Conservation (phyloP, 2,888 invertebrate species). For the Stratiomys singularior region DNA sequence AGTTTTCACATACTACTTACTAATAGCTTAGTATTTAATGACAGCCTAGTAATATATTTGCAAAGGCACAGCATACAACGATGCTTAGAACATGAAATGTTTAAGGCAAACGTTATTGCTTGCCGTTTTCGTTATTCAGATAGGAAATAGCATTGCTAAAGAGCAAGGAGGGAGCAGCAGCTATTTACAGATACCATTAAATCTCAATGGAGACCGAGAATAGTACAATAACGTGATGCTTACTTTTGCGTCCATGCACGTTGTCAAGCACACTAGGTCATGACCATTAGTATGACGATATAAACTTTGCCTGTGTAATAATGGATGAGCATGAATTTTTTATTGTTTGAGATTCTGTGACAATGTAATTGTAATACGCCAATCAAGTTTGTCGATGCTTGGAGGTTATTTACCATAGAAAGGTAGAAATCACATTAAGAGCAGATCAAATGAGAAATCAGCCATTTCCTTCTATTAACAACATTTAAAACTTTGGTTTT, state of each 20-base stretch:
- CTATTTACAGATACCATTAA: conserved; percentile 36
- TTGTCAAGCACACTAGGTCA: conserved; percentile 45
- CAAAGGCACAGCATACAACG: background rate
- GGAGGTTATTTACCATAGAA: no score
- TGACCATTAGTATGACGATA: conserved; percentile 22
- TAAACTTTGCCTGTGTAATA: no score
- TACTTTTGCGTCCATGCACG: conserved; percentile 23
- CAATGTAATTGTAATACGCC: background rate
- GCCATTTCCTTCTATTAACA: no score
- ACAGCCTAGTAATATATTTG: background rate
- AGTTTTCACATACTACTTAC: background rate
- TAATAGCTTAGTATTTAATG: background rate
- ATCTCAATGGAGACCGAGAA: conserved; percentile 5
- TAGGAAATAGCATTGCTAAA: conserved; percentile 29
- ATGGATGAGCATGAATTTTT: background rate
- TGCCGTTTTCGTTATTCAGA: conserved; percentile 26
- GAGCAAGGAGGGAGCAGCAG: background rate
- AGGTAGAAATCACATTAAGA: no score
- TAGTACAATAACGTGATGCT: conserved; percentile 17
- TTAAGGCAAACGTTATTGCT: background rate
- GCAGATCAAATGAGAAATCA: no score
- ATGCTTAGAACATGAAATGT: conserved; percentile 3
- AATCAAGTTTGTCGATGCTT: no score
- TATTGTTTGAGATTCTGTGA: background rate
- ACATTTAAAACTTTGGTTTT: no score